Percentiles rank a stretch among this genome's conserved stretches.
These are phyloP conservation scores for Ptychadena robeensis DNA, from an alignment of 2,797 vertebrate species.

Conservation along the genomic window DNA sequence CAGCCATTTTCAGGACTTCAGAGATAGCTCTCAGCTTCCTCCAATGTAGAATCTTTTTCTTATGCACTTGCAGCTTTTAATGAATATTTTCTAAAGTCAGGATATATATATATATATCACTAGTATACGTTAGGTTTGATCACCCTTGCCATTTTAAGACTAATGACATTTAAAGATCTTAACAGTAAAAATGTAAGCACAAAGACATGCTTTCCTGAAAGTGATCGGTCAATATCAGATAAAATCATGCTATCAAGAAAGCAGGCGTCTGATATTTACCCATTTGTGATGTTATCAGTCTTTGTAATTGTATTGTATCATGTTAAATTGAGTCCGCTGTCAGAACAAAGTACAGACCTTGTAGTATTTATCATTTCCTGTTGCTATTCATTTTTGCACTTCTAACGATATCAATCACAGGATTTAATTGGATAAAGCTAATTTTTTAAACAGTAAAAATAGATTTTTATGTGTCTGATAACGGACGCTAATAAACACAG, in stretches of 20 bases:
- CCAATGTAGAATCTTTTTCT: too few relatives aligned
- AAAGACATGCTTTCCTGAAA: constrained; percentile 29
- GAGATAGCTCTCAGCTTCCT: too few relatives aligned
- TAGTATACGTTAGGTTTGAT: background rate
- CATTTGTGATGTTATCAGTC: constrained; percentile 43
- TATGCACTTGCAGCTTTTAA: too few relatives aligned
- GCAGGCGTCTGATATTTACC: constrained; percentile 43
- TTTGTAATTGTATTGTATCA: constrained; percentile 52
- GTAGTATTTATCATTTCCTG: constrained; percentile 11
- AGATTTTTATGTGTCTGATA: background rate
- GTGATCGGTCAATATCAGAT: constrained; percentile 54
- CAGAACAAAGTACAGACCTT: constrained; percentile 26
- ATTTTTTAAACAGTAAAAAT: background rate
- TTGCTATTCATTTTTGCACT: constrained; percentile 6
- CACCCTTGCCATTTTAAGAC: background rate
- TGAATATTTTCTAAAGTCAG: too few relatives aligned
- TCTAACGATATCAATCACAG: background rate
- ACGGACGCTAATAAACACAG: background rate
- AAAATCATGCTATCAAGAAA: constrained; percentile 50
- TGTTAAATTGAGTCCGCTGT: constrained; percentile 27
- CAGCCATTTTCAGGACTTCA: too few relatives aligned
- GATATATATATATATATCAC: too few relatives aligned
- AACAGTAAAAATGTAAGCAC: constrained; percentile 16
- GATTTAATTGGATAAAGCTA: background rate
- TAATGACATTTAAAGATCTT: background rate